A percentile compares a stretch with the other conserved stretches of the same genome.
Evolutionary conservation across 1,140 invertebrate genomes (phyloP).

Genomic region (Telenomus remus): DNA sequence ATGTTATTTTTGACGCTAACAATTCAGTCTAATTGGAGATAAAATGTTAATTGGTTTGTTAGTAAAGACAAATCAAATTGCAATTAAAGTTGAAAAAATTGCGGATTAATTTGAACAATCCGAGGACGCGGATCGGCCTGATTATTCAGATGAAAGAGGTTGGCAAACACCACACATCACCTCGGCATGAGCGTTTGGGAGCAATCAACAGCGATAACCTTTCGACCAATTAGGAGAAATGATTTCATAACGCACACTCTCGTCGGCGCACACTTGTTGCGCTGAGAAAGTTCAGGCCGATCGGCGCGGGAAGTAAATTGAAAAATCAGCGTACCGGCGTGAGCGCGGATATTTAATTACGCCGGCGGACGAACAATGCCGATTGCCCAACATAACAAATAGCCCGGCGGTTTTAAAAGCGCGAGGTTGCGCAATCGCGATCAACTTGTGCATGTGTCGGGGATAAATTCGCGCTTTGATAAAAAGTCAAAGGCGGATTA

Average conservation of each 20-base stretch:
- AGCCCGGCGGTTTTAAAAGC: constrained; percentile 10
- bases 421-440: constrained; percentile 22
- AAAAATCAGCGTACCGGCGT: constrained; percentile 33
- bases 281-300: constrained; percentile 45
- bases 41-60: too few species aligned
- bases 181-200: neutral
- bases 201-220: constrained; percentile 40
- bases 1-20: too few species aligned
- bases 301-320: constrained; percentile 36
- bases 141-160: too few species aligned
- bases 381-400: constrained; percentile 50
- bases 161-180: too few species aligned
- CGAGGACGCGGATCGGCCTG: too few species aligned
- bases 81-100: too few species aligned
- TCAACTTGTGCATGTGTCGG: neutral
- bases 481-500: too few species aligned
- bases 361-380: constrained; percentile 32
- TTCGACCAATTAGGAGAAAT: constrained; percentile 51
- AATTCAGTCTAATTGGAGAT: too few species aligned
- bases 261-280: constrained; percentile 31
- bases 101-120: too few species aligned
- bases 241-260: constrained; percentile 45
- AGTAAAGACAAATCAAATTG: too few species aligned
- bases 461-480: too few species aligned
- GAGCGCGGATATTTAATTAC: constrained; percentile 43